Base-by-base conservation (phyloP, 2,888 invertebrate species). In the Rugalucina vietnamica region DNA sequence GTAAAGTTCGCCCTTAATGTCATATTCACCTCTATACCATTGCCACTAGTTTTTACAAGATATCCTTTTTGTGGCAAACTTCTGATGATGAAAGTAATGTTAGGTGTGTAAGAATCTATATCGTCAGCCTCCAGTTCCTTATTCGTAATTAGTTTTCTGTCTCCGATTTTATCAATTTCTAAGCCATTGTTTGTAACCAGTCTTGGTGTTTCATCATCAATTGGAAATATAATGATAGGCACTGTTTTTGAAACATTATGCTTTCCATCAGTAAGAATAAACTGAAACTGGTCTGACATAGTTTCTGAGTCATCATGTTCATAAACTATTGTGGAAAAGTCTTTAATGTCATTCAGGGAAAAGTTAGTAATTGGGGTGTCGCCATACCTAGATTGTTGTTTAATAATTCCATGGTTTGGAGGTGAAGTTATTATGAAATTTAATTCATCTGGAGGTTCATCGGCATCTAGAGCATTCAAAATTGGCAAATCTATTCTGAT, bases 281-380 rank as follows among this genome's bases (percentile, higher is more conserved):
- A 90, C 76, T 93, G 93, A 84, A 95, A 94, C 18, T 88, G 87
- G 82, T 95, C 95, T 18, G 90, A 77, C 0, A 85, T 90, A 1
- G 95, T 94, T 85, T 95, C 95, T 12, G 93, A 92, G 84, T 94
- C 93, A 87, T 95, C 95, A 86, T 95, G 95, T 75, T 93, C 92
- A 89, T 95, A 95, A 29, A 92, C 92, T 70, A 95, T 93, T 49
- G 92, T 93, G 4, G 93, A 93, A 10, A 90, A 92, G 32, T 88
- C 87, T 34, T 89, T 87, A 43, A 95, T 93, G 79, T 95, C 94
- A 32, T 92, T 92, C 57, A 94, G 87, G 0, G 92, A 93, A 84
- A 95, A 95, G 70, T 88, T 91, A 18, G 89, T 87, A 14, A 94
- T 89, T 34, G 90, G 90, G 65, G 90, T 88, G 37, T 92, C 92